Conservation (phyloP, 1,140 invertebrate species). For the Dendroctonus valens region DNA sequence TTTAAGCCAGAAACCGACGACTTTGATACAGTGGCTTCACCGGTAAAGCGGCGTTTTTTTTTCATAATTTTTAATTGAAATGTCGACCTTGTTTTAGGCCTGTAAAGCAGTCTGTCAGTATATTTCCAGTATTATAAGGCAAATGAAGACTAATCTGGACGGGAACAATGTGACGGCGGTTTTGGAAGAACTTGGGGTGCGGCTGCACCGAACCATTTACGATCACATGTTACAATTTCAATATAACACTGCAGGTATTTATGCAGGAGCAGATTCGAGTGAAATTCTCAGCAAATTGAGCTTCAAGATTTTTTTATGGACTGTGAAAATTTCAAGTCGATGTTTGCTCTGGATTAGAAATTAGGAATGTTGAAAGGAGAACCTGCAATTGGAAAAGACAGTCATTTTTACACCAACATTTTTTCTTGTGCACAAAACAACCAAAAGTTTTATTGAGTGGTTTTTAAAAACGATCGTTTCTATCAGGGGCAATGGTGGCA, state of each 20-base stretch:
- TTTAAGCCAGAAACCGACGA: constrained; percentile 91
- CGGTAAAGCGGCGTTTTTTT: constrained; percentile 52
- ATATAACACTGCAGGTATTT: constrained; percentile 86
- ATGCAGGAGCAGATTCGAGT: too few relatives aligned
- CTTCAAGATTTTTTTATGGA: not conserved
- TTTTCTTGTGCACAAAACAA: too few relatives aligned
- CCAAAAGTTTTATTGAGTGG: not conserved
- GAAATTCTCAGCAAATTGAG: not conserved
- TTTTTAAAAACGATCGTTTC: not conserved
- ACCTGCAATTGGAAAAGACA: too few relatives aligned
- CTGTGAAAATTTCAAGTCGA: too few relatives aligned
- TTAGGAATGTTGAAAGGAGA: too few relatives aligned
- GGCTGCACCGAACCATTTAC: constrained; percentile 92
- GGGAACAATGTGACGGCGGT: constrained; percentile 90
- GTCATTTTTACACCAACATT: too few relatives aligned
- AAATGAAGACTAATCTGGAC: constrained; percentile 84
- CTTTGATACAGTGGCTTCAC: constrained; percentile 69
- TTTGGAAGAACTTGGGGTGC: constrained; percentile 83
- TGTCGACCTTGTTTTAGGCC: constrained; percentile 60
- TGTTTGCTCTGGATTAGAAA: not conserved
- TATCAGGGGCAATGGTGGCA: constrained; percentile 88
- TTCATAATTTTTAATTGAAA: not conserved
- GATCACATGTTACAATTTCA: constrained; percentile 94
- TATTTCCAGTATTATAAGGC: constrained; percentile 71
- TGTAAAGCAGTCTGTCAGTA: constrained; percentile 86